These are phyloP conservation scores for Scaptodrosophila latifasciaeformis DNA, from an alignment of 2,888 invertebrate genomes.

Conservation along the genomic window DNA sequence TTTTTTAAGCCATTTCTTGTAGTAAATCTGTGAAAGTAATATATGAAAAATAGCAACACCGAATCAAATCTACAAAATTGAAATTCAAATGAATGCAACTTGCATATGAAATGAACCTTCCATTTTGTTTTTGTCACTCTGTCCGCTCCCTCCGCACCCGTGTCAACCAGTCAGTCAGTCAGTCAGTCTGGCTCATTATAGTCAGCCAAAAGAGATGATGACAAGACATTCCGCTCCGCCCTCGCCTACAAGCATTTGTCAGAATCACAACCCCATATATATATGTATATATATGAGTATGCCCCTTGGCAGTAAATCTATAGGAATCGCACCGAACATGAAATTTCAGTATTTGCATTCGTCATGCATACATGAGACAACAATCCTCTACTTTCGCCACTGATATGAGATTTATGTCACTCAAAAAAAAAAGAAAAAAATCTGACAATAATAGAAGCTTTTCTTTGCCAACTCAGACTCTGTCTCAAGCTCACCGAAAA, in stretches of 20 bases:
- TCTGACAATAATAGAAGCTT: constrained; percentile 43
- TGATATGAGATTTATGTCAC: constrained; percentile 48
- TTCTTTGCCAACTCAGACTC: neutral
- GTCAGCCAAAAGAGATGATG: constrained; percentile 1
- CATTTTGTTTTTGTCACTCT: no score
- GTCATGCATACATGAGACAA: constrained; percentile 17
- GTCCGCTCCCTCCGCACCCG: no score
- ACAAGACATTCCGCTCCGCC: neutral
- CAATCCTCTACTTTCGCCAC: no score
- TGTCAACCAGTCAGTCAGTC: no score
- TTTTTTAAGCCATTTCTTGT: no score
- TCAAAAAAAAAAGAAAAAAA: constrained; percentile 28
- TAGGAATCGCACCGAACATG: neutral
- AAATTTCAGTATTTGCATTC: constrained; percentile 37
- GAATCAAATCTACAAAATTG: constrained; percentile 17
- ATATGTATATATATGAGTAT: neutral
- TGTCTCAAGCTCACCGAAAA: neutral
- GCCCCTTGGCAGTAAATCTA: no score
- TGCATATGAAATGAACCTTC: constrained; percentile 36
- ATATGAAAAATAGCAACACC: constrained; percentile 19
- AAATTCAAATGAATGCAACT: constrained; percentile 39
- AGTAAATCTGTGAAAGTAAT: constrained; percentile 4
- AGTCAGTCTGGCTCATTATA: constrained; percentile 32
- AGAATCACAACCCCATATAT: neutral
- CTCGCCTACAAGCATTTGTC: neutral